These are phyloP conservation scores for Bostrychus sinensis DNA, from an alignment of 2,113 vertebrate species.

Conservation along the genomic window DNA sequence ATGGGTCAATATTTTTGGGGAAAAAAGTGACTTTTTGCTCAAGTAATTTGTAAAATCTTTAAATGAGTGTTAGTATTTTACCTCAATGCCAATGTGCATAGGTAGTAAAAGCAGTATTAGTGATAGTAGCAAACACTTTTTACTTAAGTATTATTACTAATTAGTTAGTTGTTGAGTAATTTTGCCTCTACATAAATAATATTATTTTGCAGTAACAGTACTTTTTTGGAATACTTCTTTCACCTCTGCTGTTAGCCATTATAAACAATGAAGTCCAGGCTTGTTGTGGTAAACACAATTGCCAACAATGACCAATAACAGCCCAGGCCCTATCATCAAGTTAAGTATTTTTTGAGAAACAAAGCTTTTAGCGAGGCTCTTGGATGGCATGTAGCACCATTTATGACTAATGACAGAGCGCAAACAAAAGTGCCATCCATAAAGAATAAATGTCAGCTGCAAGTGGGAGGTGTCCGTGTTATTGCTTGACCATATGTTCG, in stretches of 20 bases:
- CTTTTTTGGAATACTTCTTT: not conserved
- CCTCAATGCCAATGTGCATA: no score
- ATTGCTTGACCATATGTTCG: constrained; percentile 12
- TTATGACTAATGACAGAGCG: constrained; percentile 20
- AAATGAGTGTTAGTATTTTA: no score
- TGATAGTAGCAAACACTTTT: no score
- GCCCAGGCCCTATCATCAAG: constrained; percentile 4
- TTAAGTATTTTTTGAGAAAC: constrained; percentile 23
- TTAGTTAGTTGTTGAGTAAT: no score
- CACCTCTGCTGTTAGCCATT: not conserved
- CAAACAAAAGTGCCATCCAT: constrained; percentile 25
- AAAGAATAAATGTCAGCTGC: constrained; percentile 23
- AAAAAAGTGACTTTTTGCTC: no score
- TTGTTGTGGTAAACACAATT: not conserved
- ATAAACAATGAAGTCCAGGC: not conserved
- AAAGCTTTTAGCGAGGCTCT: constrained; percentile 22
- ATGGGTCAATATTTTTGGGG: no score
- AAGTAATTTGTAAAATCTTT: no score
- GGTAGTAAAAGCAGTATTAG: no score
- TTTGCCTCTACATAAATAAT: not conserved
- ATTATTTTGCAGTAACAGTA: not conserved
- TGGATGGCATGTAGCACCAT: constrained; percentile 5
- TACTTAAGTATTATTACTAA: no score
- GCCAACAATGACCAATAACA: constrained; percentile 7
- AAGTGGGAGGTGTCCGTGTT: constrained; percentile 13